Evolutionary conservation across 1,140 invertebrate species (phyloP).

Genomic region (Goniozus legneri): DNA sequence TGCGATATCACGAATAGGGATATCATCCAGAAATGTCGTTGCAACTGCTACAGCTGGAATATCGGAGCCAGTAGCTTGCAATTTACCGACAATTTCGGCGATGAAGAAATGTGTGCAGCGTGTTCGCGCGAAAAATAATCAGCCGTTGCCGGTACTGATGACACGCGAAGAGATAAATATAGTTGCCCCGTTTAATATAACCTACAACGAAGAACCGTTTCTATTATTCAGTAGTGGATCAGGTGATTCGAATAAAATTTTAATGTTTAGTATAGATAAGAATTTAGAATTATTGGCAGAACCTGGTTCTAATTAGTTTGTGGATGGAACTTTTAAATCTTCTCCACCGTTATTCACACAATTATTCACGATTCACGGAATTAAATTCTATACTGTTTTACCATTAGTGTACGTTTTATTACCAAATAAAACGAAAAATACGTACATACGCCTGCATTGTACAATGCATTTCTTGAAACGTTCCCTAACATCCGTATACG

Average conservation of each 20-base stretch:
- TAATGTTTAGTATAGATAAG: not conserved
- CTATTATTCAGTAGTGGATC: not conserved
- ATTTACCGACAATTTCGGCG: not conserved
- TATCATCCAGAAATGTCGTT: not conserved
- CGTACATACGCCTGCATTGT: conserved; percentile 3
- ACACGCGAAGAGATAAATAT: not conserved
- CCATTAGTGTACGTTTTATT: conserved; percentile 14
- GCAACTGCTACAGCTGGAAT: not conserved
- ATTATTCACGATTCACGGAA: conserved; percentile 14
- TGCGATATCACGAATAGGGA: not conserved
- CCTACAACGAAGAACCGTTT: not conserved
- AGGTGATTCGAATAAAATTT: not conserved
- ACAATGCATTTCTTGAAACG: conserved; percentile 6
- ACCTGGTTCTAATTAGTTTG: conserved; percentile 8
- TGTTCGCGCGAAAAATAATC: not conserved
- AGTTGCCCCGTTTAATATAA: not conserved
- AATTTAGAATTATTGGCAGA: not conserved
- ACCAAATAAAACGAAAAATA: conserved; percentile 7
- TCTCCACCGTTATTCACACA: conserved; percentile 10
- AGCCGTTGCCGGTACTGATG: not conserved
- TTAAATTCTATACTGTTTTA: conserved; percentile 3
- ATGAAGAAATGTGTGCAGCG: not conserved
- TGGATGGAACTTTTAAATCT: conserved; percentile 11
- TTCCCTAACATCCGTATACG: conserved; percentile 1
- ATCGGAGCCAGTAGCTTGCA: not conserved